phyloP scores from a whole-genome alignment of 1,140 invertebrate genomes.

The Drepana arcuata region DNA sequence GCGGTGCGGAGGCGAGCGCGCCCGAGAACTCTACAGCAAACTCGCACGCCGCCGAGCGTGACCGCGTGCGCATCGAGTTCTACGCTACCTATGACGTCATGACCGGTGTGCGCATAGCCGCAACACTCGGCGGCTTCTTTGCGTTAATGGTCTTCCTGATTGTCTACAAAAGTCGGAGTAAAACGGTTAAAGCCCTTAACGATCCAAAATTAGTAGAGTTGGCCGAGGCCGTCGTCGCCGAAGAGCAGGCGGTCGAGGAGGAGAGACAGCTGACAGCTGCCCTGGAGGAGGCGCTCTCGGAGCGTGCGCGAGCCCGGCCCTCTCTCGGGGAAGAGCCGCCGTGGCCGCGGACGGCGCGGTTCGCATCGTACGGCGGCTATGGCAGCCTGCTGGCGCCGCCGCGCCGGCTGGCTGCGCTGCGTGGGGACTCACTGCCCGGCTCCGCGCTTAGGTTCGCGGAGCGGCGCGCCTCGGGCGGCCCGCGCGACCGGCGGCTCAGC shows the following conservation, averaged over 20 bases:
- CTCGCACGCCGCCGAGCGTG: constrained; percentile 55
- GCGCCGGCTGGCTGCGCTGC: constrained; percentile 68
- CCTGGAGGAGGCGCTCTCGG: constrained; percentile 77
- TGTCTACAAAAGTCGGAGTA: constrained; percentile 88
- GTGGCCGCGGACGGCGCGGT: constrained; percentile 73
- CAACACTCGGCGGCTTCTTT: constrained; percentile 90
- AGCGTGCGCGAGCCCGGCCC: constrained; percentile 61
- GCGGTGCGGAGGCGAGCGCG: constrained; percentile 33
- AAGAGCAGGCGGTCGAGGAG: constrained; percentile 80
- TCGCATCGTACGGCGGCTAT: constrained; percentile 80
- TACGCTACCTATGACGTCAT: constrained; percentile 93
- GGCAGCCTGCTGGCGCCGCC: constrained; percentile 78
- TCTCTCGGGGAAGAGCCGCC: constrained; percentile 64
- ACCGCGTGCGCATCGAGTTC: constrained; percentile 82
- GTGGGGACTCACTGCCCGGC: constrained; percentile 71
- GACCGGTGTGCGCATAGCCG: constrained; percentile 90
- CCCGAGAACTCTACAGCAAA: constrained; percentile 44
- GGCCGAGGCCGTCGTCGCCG: constrained; percentile 82
- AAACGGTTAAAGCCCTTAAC: constrained; percentile 78
- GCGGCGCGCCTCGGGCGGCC: constrained; percentile 64
- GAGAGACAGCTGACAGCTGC: constrained; percentile 80
- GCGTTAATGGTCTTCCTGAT: constrained; percentile 89
- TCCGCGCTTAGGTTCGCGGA: constrained; percentile 71
- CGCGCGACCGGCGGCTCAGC: constrained; percentile 78
- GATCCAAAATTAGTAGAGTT: constrained; percentile 77